A percentile compares a stretch with the other conserved stretches of the same genome.
These are phyloP conservation scores for Tetragnatha montana DNA, from an alignment of 2,888 invertebrate genomes.

Conservation along the genomic window DNA sequence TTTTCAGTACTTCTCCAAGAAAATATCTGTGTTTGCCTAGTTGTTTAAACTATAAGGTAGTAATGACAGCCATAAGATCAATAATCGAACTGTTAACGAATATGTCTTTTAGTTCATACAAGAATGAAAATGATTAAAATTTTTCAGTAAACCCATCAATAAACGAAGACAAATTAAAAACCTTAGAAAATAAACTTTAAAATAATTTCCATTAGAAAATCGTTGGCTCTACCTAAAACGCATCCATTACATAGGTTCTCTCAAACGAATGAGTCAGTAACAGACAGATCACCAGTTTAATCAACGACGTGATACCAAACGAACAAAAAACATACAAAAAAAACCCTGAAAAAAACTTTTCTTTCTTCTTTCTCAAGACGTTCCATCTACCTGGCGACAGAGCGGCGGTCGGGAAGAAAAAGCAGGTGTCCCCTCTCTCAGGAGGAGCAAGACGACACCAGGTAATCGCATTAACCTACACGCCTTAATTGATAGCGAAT, in stretches of 20 bases:
- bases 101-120: not conserved
- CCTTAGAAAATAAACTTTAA: too few species aligned
- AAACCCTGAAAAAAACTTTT: not conserved
- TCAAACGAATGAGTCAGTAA: not conserved
- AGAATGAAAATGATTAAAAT: too few species aligned
- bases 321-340: not conserved
- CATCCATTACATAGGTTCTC: too few species aligned
- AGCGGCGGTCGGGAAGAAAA: not conserved
- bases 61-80: not conserved
- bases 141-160: not conserved
- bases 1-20: too few species aligned
- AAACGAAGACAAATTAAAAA: too few species aligned
- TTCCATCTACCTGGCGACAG: conserved; percentile 40
- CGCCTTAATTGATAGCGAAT: not conserved
- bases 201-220: too few species aligned
- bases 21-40: not conserved
- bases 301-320: conserved; percentile 3
- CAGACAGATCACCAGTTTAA: not conserved
- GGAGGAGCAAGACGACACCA: not conserved
- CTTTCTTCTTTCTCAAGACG: not conserved
- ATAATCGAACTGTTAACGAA: not conserved
- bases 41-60: not conserved
- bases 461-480: not conserved
- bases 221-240: too few species aligned
- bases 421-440: conserved; percentile 48